phyloP scores from a whole-genome alignment of 2,113 vertebrate genomes.

The Indicator indicator region DNA sequence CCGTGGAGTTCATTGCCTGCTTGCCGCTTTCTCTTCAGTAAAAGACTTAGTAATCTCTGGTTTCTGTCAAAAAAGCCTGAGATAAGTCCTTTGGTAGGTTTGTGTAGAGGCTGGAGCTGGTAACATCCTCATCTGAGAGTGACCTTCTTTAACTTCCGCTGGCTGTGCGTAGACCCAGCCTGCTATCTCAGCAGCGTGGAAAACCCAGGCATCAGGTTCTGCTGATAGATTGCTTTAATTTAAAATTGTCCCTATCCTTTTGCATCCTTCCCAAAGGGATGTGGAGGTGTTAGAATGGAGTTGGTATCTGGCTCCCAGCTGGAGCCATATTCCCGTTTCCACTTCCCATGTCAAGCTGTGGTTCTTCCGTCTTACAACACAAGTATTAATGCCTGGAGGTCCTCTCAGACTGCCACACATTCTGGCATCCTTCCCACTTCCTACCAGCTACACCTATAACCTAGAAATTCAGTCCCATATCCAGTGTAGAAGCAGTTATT shows the following conservation, averaged over 20 bases:
- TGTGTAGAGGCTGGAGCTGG: neutral
- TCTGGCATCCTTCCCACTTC: neutral
- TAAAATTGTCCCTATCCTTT: neutral
- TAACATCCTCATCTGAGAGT: accelerated
- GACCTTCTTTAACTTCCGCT: neutral
- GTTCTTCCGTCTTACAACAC: neutral
- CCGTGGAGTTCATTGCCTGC: accelerated
- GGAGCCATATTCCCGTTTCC: neutral
- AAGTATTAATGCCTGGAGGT: neutral
- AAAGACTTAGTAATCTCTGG: neutral
- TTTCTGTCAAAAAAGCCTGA: neutral
- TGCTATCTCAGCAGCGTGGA: neutral
- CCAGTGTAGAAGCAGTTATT: neutral
- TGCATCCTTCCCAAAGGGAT: neutral
- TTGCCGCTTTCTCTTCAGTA: neutral
- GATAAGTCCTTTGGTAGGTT: neutral
- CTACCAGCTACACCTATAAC: neutral
- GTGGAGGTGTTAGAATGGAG: neutral
- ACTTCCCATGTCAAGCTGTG: neutral
- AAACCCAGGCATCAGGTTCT: neutral
- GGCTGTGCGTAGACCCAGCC: neutral
- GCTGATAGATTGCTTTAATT: neutral
- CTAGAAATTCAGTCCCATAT: neutral
- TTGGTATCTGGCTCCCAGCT: neutral
- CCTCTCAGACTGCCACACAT: accelerated